Base-by-base conservation (phyloP, 2,888 invertebrate genomes). In the Ichneumon xanthorius region DNA sequence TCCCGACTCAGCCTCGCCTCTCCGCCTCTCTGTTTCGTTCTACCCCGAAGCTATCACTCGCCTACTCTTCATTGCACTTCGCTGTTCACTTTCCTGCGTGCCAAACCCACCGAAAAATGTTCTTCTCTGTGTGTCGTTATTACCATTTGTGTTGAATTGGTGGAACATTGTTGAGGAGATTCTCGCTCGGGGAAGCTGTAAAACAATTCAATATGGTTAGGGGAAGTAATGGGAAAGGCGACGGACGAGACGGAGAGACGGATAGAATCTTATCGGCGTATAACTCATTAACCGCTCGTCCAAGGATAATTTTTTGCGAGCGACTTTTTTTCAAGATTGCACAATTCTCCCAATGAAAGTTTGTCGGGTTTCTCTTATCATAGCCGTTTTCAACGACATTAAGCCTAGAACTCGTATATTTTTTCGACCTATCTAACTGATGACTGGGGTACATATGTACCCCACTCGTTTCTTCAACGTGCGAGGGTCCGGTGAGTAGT, bases 1-100 rank as follows among this genome's bases (percentile, higher is more conserved):
- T 79, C 78, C 61, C 78, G 63, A 78, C 58, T 19, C 48, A 30
- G 55, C 45, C 65, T 58, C 75, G 55, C 33, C 65, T 58, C 75
- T 9, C 75, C 63, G 11, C 19, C 37, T 71, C 14, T 19, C 37
- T 19, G 33, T 19, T 19, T 71, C 53, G 30, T 65, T 22, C 48
- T 7, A 16, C 6, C 37, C 11, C 65, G 9, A 37, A n/a, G n/a
- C 26, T 14, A 40, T 76, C 65, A 26, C 53, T 85, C 76, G 65
- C 71, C 80, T 75, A 9, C 67, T 80, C 68, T 70, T 70, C 72
- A 26, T 67, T 73, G 73, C 73, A 61, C 40, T 73, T 58, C 22
- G 58, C 26, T 40, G 19, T 45, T 73, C 58, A 73, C 16, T 45
- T 61, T 26, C 22, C 45, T 14, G 45, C 26, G 14, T 7, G 7